These are phyloP conservation scores for Lycaena phlaeas DNA, from an alignment of 2,888 invertebrate species.

Conservation along the genomic window DNA sequence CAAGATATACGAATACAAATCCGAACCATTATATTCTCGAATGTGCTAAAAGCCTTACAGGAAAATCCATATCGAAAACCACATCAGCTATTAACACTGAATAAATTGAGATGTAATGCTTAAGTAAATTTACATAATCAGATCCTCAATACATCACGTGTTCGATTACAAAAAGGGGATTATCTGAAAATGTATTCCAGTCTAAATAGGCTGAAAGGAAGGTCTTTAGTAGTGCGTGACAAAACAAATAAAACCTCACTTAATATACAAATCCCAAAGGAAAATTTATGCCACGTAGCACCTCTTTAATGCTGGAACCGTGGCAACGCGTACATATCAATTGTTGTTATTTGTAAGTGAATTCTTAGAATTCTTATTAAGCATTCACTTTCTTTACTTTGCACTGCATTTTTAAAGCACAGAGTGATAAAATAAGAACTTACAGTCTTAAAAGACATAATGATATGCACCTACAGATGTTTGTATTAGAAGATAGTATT, in stretches of 20 bases:
- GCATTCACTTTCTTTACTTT: neutral
- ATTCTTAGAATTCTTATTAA: slow-evolving; percentile 12
- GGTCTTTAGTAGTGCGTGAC: slow-evolving; percentile 51
- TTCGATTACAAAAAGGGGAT: slow-evolving; percentile 19
- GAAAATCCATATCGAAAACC: too few species aligned
- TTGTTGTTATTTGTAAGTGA: slow-evolving; percentile 31
- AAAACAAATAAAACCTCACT: slow-evolving; percentile 66
- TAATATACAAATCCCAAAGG: slow-evolving; percentile 59
- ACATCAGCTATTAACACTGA: too few species aligned
- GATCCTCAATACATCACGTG: slow-evolving; percentile 2
- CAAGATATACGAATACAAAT: too few species aligned
- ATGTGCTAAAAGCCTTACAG: too few species aligned
- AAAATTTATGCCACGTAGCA: slow-evolving; percentile 65
- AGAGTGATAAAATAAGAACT: too few species aligned
- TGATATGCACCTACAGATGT: too few species aligned
- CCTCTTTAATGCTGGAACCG: slow-evolving; percentile 61
- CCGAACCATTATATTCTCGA: too few species aligned
- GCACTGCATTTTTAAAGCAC: too few species aligned
- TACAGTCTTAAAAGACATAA: too few species aligned
- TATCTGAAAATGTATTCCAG: slow-evolving; percentile 20
- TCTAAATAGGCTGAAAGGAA: slow-evolving; percentile 25
- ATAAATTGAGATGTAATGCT: neutral
- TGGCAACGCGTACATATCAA: slow-evolving; percentile 64
- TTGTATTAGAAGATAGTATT: too few species aligned
- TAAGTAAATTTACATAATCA: neutral